Base-by-base conservation (phyloP, 2,888 invertebrate genomes). In the Pasiphila rectangulata region DNA sequence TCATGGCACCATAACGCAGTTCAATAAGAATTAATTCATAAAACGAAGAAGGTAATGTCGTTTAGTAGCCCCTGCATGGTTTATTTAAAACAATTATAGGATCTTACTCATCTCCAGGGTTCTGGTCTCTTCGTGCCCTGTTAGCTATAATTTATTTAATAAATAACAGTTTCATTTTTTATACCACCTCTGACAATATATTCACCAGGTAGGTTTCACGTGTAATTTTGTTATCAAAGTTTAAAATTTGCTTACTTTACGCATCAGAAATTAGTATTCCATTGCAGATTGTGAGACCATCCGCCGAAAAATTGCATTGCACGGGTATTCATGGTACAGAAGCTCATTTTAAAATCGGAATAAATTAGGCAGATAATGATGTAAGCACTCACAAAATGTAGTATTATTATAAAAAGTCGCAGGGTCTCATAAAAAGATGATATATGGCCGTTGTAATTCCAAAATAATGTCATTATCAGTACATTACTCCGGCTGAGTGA, bases 381-480 rank as follows among this genome's bases (percentile, higher is more conserved):
- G 6, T 16, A 32, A 9, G n/a, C 15, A 29, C 16, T 10, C 6
- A 32, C 4, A 16, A 32, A 2, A 9, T 19, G 15, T 10, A 21
- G 20, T 19, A 30, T 20, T 17, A 17, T 9, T 9, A 32, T 13
- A 41, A 20, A 17, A 23, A 10, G 15, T 12, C 13, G 15, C 35
- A 30, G 36, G 29, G 24, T 13, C 23, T 21, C 19, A 39, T 39
- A 47, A 47, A 47, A 47, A 42, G 38, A 38, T 42, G 48, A 43
- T 43, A 12, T 40, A 49, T 49, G 35, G 24, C 15, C 24, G 27
- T 39, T 44, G 29, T 36, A 34, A 27, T 36, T 20, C 40, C 30
- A 16, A 48, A 48, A 45, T 49, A 49, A 49, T 41, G 39, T 36
- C 40, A 49, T 48, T 48, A 48, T 37, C 30, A n/a, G 20, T 41